These are phyloP conservation scores for Sitophilus oryzae DNA, from an alignment of 1,140 invertebrate genomes.

Conservation along the genomic window DNA sequence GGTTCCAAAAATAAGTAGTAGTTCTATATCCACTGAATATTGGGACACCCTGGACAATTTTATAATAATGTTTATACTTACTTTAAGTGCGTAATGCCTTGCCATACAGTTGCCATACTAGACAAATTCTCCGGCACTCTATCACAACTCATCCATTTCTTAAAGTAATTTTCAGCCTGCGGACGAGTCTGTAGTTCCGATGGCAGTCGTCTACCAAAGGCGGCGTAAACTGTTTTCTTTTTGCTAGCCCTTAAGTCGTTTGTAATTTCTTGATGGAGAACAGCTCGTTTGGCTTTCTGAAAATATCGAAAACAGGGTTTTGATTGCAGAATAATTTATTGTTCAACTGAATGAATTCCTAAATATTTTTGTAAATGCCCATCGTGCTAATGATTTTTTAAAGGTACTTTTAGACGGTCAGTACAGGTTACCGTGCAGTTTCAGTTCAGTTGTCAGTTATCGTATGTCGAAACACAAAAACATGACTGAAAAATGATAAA, in stretches of 20 bases:
- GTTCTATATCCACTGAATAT: too few species aligned
- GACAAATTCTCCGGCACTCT: conserved; percentile 50
- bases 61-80: too few species aligned
- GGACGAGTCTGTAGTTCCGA: conserved; percentile 48
- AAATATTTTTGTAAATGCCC: too few species aligned
- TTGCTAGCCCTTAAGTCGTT: conserved; percentile 48
- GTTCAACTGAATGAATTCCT: background rate
- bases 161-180: conserved; percentile 45
- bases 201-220: conserved; percentile 50
- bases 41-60: too few species aligned
- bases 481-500: too few species aligned
- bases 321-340: background rate
- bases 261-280: conserved; percentile 45
- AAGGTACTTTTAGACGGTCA: too few species aligned
- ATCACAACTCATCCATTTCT: conserved; percentile 47
- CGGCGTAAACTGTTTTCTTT: conserved; percentile 40
- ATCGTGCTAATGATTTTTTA: too few species aligned
- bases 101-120: conserved; percentile 53
- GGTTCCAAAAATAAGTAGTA: too few species aligned
- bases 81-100: conserved; percentile 51
- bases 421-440: too few species aligned
- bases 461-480: too few species aligned
- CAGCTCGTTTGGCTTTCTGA: conserved; percentile 33
- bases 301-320: background rate
- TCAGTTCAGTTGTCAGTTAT: too few species aligned